Percentiles rank a stretch among this genome's conserved stretches.
Evolutionary conservation across 2,113 vertebrate genomes (phyloP).

Genomic region (Pangasianodon gigas): DNA sequence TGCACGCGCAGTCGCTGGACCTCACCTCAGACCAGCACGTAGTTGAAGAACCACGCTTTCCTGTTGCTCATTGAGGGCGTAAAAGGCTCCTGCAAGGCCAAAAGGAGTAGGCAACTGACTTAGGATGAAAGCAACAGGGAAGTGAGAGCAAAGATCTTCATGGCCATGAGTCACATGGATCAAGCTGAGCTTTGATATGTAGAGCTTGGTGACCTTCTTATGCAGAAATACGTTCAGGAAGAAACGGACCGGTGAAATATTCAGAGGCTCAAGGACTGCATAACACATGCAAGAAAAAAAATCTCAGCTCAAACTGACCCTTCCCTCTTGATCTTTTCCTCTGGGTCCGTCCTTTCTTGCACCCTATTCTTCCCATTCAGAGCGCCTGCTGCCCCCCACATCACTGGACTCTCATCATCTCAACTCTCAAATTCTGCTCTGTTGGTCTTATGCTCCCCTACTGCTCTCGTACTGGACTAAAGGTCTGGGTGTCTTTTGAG

Average conservation of each 20-base stretch:
- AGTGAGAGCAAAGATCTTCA: conserved; percentile 23
- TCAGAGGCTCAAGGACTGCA: conserved; percentile 65
- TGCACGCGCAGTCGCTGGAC: not conserved
- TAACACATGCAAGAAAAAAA: conserved; percentile 52
- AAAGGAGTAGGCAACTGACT: not conserved
- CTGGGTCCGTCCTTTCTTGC: conserved; percentile 32
- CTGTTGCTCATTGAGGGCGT: not conserved
- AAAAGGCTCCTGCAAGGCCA: conserved; percentile 17
- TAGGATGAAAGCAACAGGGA: not conserved
- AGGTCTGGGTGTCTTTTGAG: not conserved
- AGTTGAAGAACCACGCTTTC: not conserved
- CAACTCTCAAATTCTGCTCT: conserved; percentile 5
- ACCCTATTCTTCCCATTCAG: conserved; percentile 23
- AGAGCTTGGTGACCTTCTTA: conserved; percentile 34
- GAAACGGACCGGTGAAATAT: conserved; percentile 71
- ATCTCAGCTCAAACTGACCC: conserved; percentile 20
- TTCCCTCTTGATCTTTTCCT: conserved; percentile 26
- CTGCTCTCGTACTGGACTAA: conserved; percentile 14
- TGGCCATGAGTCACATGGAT: conserved; percentile 2
- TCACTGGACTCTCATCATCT: conserved; percentile 27
- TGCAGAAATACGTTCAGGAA: conserved; percentile 68
- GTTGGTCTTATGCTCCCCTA: conserved; percentile 16
- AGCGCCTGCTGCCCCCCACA: conserved; percentile 6
- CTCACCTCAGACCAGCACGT: not conserved
- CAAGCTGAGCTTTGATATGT: conserved; percentile 31